Percentiles rank a stretch among this genome's conserved stretches.
phyloP scores from a whole-genome alignment of 2,113 vertebrate species.

The Chauna torquata region DNA sequence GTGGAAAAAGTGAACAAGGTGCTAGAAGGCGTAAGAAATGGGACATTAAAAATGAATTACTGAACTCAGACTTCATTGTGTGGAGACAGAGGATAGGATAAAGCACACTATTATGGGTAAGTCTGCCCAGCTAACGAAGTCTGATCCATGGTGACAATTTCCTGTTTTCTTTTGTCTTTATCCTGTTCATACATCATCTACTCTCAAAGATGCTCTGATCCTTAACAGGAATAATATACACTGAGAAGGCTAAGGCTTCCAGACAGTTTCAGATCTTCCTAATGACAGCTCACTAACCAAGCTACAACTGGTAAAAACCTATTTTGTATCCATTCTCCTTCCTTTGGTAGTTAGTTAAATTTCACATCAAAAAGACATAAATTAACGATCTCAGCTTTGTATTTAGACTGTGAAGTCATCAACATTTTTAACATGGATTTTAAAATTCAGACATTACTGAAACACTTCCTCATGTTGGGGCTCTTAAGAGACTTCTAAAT shows the following conservation, averaged over 20 bases:
- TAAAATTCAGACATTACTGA: conserved; percentile 42
- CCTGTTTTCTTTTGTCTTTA: conserved; percentile 51
- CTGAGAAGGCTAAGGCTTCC: not conserved
- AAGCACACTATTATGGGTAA: not conserved
- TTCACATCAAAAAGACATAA: not conserved
- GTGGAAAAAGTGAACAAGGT: conserved; percentile 33
- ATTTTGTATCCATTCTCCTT: not conserved
- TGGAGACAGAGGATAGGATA: not conserved
- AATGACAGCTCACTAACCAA: not conserved
- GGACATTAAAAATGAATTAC: conserved; percentile 52
- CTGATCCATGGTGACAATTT: conserved; percentile 40
- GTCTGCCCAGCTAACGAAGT: conserved; percentile 9
- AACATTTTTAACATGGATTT: conserved; percentile 31
- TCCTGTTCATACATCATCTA: conserved; percentile 11
- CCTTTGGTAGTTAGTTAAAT: not conserved
- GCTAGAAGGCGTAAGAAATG: conserved; percentile 53
- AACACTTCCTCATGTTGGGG: conserved; percentile 32
- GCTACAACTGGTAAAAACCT: not conserved
- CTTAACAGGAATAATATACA: conserved; percentile 4
- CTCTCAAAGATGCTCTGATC: conserved; percentile 16
- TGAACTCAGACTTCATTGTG: not conserved
- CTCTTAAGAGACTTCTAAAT: conserved; percentile 65
- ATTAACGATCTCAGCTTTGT: not conserved
- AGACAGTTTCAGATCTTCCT: not conserved
- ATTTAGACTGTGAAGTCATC: conserved; percentile 21